Evolutionary conservation across 37 sponge, comb jelly and placozoan species (phyloP).

Genomic region (Cladorhizidae sp.): DNA sequence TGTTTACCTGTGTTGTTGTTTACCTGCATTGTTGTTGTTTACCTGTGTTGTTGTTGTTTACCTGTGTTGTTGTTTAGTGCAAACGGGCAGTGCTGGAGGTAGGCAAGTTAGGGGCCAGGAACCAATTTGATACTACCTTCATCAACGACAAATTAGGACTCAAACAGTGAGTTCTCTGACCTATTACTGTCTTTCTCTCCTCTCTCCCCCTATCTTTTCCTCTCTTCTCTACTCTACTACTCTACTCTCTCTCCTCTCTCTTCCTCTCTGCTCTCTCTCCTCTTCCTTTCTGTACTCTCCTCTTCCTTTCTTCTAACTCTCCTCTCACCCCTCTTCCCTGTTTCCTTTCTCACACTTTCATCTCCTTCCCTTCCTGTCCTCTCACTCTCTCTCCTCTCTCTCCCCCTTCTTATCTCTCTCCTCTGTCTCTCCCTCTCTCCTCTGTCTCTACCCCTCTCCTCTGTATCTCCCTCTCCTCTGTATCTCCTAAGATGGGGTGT

Average conservation of each 20-base stretch:
- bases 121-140: constrained; percentile 7
- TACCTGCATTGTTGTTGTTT: too few species aligned
- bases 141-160: constrained; percentile 9
- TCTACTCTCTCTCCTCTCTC: neutral
- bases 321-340: neutral
- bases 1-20: too few species aligned
- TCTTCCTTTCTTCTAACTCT: neutral
- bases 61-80: too few species aligned
- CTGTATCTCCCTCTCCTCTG: neutral
- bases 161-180: neutral
- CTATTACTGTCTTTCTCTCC: neutral
- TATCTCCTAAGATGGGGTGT: too few species aligned
- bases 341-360: neutral
- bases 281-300: neutral
- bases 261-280: neutral
- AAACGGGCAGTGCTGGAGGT: neutral
- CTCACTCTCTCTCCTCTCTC: neutral
- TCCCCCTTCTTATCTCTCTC: neutral
- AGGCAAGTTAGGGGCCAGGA: neutral
- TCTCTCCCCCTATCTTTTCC: neutral
- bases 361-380: neutral
- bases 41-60: too few species aligned
- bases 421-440: neutral
- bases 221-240: neutral
- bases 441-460: too few species aligned